Base-by-base conservation (phyloP, 2,888 invertebrate genomes). In the Lampropteryx suffumata region DNA sequence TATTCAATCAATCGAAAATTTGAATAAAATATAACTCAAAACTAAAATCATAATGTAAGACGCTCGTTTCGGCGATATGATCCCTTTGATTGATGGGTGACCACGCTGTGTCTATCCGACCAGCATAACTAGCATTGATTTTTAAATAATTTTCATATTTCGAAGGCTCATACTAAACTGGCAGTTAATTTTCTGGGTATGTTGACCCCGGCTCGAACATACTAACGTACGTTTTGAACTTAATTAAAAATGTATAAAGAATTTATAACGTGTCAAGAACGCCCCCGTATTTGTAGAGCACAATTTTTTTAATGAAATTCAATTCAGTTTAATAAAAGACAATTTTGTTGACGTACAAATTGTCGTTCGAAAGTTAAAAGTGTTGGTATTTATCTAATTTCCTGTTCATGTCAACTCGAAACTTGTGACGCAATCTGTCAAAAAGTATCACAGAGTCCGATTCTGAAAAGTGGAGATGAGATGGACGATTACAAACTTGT, bases 11-110 rank as follows among this genome's bases (percentile, higher is more conserved):
- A 82, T 71, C 71, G 64, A 71, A 73, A 80, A 88, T 88, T 87
- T 88, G 76, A 88, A 89, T 89, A 88, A 87, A 88, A 87, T 86
- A 89, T 87, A 83, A 84, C 78, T 79, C 78, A 73, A 86, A 84
- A 76, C 78, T 82, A 85, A 85, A 88, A 84, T 84, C 83, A 87
- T 87, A 86, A 84, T 83, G 76, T 81, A 71, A 73, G 74, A 72
- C 73, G 82, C 78, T 82, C 76, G 81, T 84, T 84, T 84, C 81
- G 79, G 76, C 76, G 84, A 86, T 89, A 86, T 85, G 89, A 88
- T 87, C 79, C 84, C 81, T 87, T 88, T 90, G 90, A 90, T 90
- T 89, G 89, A 90, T 90, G 85, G 88, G 88, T 88, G 84, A 84
- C 84, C 86, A 84, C 79, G 85, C 79, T 74, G 82, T 69, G 79